Evolutionary conservation across 2,113 vertebrate genomes (phyloP).

Genomic region (Promerops cafer): DNA sequence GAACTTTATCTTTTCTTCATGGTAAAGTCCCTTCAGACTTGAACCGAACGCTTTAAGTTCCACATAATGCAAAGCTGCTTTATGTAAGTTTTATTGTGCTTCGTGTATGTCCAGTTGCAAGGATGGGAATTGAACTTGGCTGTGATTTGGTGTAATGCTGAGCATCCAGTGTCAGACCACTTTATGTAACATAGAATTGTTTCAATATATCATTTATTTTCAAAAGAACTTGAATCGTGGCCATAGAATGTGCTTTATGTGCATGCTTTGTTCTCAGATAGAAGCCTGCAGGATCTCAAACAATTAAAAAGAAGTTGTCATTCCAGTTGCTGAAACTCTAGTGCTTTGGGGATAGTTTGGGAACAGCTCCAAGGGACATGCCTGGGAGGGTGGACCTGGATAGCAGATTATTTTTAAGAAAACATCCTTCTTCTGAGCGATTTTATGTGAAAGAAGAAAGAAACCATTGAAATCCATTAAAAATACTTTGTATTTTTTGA

Average conservation of each 20-base stretch:
- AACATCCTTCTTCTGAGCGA: constrained; percentile 19
- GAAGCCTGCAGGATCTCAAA: constrained; percentile 61
- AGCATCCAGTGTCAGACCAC: background rate
- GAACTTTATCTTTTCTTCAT: background rate
- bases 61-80: background rate
- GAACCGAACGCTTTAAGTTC: background rate
- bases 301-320: constrained; percentile 58
- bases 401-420: constrained; percentile 53
- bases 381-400: constrained; percentile 49
- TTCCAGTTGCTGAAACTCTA: constrained; percentile 4
- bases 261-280: constrained; percentile 40
- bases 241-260: constrained; percentile 47
- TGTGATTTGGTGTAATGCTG: background rate
- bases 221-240: constrained; percentile 43
- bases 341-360: constrained; percentile 36
- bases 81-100: background rate
- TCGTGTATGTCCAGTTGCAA: background rate
- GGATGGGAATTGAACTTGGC: background rate
- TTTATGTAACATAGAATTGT: constrained; percentile 32
- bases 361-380: constrained; percentile 50
- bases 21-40: background rate
- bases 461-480: constrained; percentile 21
- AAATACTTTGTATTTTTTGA: constrained; percentile 48
- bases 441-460: constrained; percentile 47
- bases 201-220: constrained; percentile 60